Percentiles rank a stretch among this genome's conserved stretches.
These are phyloP conservation scores for Melopsittacus undulatus DNA, from an alignment of 2,797 vertebrate species.

Conservation along the genomic window DNA sequence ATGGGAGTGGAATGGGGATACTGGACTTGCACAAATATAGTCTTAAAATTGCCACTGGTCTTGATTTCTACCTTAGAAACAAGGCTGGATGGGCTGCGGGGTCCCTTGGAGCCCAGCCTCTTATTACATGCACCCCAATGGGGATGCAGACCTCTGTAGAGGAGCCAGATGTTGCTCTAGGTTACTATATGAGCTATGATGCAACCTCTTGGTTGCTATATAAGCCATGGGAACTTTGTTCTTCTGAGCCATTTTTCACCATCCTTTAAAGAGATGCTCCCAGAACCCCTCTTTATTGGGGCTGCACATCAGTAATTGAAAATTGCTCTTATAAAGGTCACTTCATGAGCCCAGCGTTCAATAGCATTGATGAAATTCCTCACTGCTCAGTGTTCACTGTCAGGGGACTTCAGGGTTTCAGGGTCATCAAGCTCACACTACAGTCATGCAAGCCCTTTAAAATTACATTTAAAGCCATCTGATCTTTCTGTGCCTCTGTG, in stretches of 20 bases:
- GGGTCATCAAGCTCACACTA: neutral
- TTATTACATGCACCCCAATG: accelerated
- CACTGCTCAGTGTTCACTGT: neutral
- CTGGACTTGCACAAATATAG: neutral
- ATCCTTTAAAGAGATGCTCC: neutral
- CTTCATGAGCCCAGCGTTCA: neutral
- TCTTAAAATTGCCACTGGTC: neutral
- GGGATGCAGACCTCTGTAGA: neutral
- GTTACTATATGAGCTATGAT: neutral
- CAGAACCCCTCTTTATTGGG: neutral
- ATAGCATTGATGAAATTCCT: neutral
- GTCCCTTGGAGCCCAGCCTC: neutral
- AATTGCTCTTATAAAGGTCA: neutral
- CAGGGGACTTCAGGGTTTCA: neutral
- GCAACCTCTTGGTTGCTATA: neutral
- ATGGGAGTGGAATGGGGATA: accelerated
- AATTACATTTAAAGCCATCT: neutral
- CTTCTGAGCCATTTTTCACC: neutral
- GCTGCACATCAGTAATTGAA: neutral
- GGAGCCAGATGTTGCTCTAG: neutral
- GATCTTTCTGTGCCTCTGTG: neutral
- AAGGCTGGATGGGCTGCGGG: neutral
- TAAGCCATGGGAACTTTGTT: neutral
- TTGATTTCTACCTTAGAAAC: neutral
- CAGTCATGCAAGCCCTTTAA: neutral